Evolutionary conservation across 2,888 invertebrate genomes (phyloP).

Genomic region (Dichetophora obliterata): DNA sequence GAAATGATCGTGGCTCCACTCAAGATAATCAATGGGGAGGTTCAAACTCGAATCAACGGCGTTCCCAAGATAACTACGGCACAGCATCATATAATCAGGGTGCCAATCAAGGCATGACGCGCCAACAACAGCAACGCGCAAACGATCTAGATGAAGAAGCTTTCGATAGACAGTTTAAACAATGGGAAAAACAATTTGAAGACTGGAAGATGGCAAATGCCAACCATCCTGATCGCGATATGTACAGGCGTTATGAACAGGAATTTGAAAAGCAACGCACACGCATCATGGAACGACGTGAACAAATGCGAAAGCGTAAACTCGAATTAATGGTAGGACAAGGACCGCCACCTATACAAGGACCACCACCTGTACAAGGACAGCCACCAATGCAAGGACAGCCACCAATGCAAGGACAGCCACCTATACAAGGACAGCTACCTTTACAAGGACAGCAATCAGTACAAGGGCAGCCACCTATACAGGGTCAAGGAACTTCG

Average conservation of each 20-base stretch:
- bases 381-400: conserved; percentile 42
- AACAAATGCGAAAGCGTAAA: conserved; percentile 80
- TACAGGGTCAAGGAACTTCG: too few species aligned
- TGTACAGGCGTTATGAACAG: conserved; percentile 86
- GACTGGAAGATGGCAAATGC: conserved; percentile 93
- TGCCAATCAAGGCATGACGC: conserved; percentile 27
- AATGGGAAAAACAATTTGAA: conserved; percentile 93
- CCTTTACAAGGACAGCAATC: too few species aligned
- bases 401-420: conserved; percentile 41
- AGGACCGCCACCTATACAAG: conserved; percentile 41
- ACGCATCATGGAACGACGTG: conserved; percentile 83
- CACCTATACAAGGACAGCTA: conserved; percentile 40
- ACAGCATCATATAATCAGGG: background rate
- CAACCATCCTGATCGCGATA: conserved; percentile 90
- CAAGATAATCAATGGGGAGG: conserved; percentile 24
- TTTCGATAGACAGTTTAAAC: conserved; percentile 89
- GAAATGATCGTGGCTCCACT: conserved; percentile 5
- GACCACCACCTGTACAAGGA: conserved; percentile 41
- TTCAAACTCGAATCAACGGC: background rate
- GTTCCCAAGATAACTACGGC: conserved; percentile 7
- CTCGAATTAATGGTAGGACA: conserved; percentile 51
- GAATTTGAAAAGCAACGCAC: conserved; percentile 89
- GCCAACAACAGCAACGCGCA: conserved; percentile 70
- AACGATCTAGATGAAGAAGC: conserved; percentile 79
- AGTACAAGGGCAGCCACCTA: conserved; percentile 39